Conservation (phyloP, 2,797 vertebrate genomes). For the Rhabdomys pumilio region DNA sequence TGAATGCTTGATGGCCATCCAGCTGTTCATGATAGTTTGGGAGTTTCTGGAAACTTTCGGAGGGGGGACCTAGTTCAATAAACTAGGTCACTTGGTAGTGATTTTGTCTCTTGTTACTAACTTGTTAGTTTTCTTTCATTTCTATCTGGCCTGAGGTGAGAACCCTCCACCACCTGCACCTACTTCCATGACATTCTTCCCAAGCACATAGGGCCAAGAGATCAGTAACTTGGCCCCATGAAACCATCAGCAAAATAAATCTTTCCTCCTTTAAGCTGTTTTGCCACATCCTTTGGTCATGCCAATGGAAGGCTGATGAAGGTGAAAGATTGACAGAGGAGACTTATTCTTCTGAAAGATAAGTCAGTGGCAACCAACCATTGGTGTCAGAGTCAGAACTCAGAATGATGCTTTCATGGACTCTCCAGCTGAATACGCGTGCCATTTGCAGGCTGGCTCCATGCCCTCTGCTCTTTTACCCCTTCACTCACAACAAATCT, state of each 20-base stretch:
- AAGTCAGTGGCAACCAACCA: background rate
- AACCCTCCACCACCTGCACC: background rate
- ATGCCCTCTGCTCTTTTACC: background rate
- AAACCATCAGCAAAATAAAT: background rate
- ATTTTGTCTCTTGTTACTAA: background rate
- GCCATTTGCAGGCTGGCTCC: background rate
- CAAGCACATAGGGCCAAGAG: background rate
- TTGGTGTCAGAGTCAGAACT: background rate
- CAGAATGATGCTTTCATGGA: background rate
- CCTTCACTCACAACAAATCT: constrained; percentile 56
- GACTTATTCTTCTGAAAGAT: background rate
- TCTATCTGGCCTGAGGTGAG: background rate
- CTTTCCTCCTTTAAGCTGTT: background rate
- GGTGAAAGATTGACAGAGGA: background rate
- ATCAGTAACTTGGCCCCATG: background rate
- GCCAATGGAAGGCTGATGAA: background rate
- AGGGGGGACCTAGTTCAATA: background rate
- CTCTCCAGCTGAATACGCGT: background rate
- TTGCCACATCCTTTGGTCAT: background rate
- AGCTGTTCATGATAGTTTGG: background rate
- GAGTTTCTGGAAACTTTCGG: background rate
- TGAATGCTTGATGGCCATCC: background rate
- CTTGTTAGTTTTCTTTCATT: background rate
- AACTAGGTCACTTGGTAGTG: background rate
- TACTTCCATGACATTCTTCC: background rate